Evolutionary conservation across 2,797 vertebrate genomes (phyloP).

Genomic region (Graptemys geographica): DNA sequence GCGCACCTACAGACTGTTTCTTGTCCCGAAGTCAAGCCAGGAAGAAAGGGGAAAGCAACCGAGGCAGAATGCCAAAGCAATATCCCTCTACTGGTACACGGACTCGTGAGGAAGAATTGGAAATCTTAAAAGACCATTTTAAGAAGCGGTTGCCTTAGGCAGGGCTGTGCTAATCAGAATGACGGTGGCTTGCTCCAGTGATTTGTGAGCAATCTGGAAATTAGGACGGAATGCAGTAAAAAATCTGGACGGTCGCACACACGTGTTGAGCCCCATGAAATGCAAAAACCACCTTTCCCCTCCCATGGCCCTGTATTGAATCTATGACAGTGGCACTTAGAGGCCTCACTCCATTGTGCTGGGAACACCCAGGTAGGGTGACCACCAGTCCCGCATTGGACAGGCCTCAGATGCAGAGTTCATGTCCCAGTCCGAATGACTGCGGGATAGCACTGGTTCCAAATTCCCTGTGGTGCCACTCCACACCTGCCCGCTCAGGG

Average conservation of each 20-base stretch:
- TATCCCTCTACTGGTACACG: rapidly evolving
- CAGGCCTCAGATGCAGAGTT: not conserved
- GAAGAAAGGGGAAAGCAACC: not conserved
- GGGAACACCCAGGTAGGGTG: rapidly evolving
- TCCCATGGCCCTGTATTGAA: not conserved
- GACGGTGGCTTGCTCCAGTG: not conserved
- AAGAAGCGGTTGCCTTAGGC: not conserved
- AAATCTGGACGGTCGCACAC: not conserved
- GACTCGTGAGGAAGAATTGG: not conserved
- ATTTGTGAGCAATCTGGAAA: not conserved
- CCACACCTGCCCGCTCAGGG: too few species aligned
- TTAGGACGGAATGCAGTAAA: not conserved
- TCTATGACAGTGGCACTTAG: not conserved
- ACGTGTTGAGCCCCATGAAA: not conserved
- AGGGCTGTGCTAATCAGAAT: rapidly evolving
- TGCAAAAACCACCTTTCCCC: not conserved
- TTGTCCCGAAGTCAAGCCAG: not conserved
- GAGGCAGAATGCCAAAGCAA: not conserved
- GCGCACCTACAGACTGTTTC: not conserved
- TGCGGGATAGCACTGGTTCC: not conserved
- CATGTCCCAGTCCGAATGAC: not conserved
- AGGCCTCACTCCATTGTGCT: not conserved
- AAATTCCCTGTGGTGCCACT: too few species aligned
- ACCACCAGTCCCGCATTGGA: not conserved
- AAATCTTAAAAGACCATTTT: not conserved